A percentile compares a stretch with the other conserved stretches of the same genome.
Evolutionary conservation across 1,140 invertebrate genomes (phyloP).

Genomic region (Physella acuta): DNA sequence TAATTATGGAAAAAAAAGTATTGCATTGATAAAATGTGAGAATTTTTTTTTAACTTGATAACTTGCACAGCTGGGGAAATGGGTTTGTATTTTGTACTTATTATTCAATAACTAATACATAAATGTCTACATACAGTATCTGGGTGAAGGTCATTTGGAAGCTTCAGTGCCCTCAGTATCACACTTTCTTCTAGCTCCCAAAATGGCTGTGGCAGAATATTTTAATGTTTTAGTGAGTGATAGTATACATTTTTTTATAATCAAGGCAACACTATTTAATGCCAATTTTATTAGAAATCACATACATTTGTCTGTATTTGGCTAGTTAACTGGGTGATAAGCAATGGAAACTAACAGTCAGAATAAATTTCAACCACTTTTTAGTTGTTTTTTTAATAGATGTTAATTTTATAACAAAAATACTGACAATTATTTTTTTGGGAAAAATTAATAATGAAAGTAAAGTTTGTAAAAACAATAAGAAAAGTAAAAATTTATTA

Average conservation of each 20-base stretch:
- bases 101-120: too few relatives aligned
- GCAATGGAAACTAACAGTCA: not conserved
- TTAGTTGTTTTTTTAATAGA: not conserved
- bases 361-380: not conserved
- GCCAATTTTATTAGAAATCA: not conserved
- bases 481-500: too few relatives aligned
- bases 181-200: conserved; percentile 19
- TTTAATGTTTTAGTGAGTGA: not conserved
- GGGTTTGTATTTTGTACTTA: too few relatives aligned
- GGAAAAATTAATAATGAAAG: too few relatives aligned
- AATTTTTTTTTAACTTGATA: too few relatives aligned
- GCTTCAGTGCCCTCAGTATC: conserved; percentile 7
- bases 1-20: too few relatives aligned
- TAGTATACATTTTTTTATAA: not conserved
- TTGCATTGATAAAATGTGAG: too few relatives aligned
- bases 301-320: not conserved
- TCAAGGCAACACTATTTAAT: not conserved
- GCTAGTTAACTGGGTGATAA: not conserved
- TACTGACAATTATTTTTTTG: not conserved
- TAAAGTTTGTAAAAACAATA: too few relatives aligned
- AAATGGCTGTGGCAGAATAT: not conserved
- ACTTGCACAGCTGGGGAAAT: too few relatives aligned
- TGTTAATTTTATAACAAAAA: not conserved
- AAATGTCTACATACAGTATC: conserved; percentile 18
- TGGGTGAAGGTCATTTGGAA: conserved; percentile 19